Percentiles rank a stretch among this genome's conserved stretches.
These are phyloP conservation scores for Chromobotia macracanthus DNA, from an alignment of 2,797 vertebrate species.

Conservation along the genomic window DNA sequence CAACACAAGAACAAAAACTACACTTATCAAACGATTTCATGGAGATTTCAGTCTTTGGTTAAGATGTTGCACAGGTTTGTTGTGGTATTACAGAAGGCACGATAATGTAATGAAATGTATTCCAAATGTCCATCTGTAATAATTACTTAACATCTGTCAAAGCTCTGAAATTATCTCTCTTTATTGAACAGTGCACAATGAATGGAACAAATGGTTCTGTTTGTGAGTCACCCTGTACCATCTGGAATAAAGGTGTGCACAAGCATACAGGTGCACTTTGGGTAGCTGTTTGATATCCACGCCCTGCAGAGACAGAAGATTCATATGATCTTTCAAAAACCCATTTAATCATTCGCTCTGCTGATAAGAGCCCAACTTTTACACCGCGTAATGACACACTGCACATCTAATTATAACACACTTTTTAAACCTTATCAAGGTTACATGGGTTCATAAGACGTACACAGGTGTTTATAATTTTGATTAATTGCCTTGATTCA, in stretches of 20 bases:
- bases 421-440: constrained; percentile 40
- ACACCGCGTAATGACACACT: constrained; percentile 4
- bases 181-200: constrained; percentile 60
- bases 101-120: constrained; percentile 20
- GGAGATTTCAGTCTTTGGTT: background rate
- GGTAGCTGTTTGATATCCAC: constrained; percentile 60
- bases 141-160: constrained; percentile 80
- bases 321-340: constrained; percentile 49
- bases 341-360: constrained; percentile 43
- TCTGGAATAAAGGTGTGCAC: constrained; percentile 74
- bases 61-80: constrained; percentile 30
- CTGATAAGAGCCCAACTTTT: constrained; percentile 38
- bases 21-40: background rate
- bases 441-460: constrained; percentile 44
- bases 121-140: constrained; percentile 64
- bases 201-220: constrained; percentile 23
- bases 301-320: constrained; percentile 41
- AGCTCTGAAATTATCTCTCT: constrained; percentile 72
- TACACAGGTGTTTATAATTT: constrained; percentile 50
- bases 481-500: constrained; percentile 43
- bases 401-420: constrained; percentile 34
- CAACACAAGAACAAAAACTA: background rate
- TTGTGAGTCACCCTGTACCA: constrained; percentile 75
- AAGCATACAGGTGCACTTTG: constrained; percentile 72
- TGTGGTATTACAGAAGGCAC: constrained; percentile 2